Percentiles rank a stretch among this genome's conserved stretches.
phyloP scores from a whole-genome alignment of 2,113 vertebrate species.

The Hirundichthys speculiger region DNA sequence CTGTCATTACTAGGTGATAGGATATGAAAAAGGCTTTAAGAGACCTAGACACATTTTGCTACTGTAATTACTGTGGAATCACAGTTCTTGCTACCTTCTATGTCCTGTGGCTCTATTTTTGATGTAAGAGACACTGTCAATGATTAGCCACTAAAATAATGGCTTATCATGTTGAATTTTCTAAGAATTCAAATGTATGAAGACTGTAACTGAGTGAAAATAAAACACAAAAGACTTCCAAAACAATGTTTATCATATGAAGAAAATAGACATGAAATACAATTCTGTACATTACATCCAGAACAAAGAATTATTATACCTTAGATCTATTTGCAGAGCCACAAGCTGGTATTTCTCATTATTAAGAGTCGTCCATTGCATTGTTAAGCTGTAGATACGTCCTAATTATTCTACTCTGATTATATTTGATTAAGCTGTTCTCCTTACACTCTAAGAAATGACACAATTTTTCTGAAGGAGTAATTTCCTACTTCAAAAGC shows the following conservation, averaged over 20 bases:
- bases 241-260: neutral
- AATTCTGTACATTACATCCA: conserved; percentile 6
- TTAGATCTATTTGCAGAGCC: conserved; percentile 12
- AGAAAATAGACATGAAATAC: neutral
- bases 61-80: no score
- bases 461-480: conserved; percentile 68
- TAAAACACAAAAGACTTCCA: neutral
- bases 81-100: no score
- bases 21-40: no score
- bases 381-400: conserved; percentile 46
- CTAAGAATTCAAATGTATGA: neutral
- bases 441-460: conserved; percentile 72
- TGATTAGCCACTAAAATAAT: no score
- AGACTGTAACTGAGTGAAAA: neutral
- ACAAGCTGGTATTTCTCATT: conserved; percentile 29
- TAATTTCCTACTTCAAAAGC: conserved; percentile 77
- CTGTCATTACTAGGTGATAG: no score
- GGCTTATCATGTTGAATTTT: neutral
- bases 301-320: neutral
- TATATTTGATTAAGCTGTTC: conserved; percentile 76
- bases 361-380: conserved; percentile 51
- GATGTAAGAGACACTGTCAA: no score
- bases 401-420: conserved; percentile 71
- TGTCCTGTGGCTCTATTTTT: no score
- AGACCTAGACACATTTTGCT: no score